Base-by-base conservation (phyloP, 2,113 vertebrate genomes). In the Paralichthys olivaceus region DNA sequence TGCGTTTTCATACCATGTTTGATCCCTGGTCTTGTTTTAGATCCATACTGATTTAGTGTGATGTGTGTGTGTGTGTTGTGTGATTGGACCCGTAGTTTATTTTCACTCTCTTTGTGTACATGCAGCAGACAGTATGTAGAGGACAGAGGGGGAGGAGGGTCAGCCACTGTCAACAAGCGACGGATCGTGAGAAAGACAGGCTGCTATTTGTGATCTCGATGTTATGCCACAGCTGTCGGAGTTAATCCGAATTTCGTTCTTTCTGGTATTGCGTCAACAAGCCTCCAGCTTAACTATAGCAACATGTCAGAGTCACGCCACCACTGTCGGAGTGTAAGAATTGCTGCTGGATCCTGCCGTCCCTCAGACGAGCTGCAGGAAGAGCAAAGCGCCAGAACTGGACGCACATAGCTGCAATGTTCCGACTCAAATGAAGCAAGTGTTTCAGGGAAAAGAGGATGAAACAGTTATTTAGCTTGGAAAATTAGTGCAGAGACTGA, bases 101-200 rank as follows among this genome's bases (percentile, higher is more conserved):
- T 94, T 92, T 88, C 69, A 59, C 81, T 91, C 79, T 84, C 75
- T 90, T 87, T 89, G 85, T 93, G 81, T 93, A 91, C 83, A 81
- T 87, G 88, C 87, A 81, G 75, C 72, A 81, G 75, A 87, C 87
- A 78, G 84, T 90, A 90, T 87, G 90, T 75, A 66, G 80, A 85
- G 81, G 87, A 87, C 74, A 77, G 80, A 83, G 72, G 79, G 82
- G 82, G 83, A 74, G 79, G 72, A 78, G 86, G 92, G 89, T 92
- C 89, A 91, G 88, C 85, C 88, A 89, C 87, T 92, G 91, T 93
- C 90, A 93, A 94, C 91, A 93, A 90, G 77, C 85, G 57, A 55
- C 60, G 57, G 91, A 91, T 90, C 91, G 89, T 94, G 93, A 94
- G 93, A 94, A 93, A 90, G 88, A 91, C 83, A 25, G 68, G 79